Percentiles rank a stretch among this genome's conserved stretches.
Conservation (phyloP, 2,113 vertebrate genomes). For the Prionailurus bengalensis region DNA sequence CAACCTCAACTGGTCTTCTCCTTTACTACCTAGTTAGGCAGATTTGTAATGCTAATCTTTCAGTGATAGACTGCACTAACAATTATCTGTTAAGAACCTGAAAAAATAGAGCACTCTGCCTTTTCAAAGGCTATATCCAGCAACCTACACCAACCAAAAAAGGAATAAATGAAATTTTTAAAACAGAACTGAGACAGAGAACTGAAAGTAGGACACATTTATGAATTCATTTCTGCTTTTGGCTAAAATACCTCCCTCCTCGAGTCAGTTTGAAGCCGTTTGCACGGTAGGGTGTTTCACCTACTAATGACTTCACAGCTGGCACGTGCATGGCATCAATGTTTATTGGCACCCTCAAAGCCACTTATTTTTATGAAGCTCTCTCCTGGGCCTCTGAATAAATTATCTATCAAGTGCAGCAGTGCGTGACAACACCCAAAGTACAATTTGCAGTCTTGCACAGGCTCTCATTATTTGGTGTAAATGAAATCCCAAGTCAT, state of each 20-base stretch:
- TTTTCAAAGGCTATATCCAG: background rate
- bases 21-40: background rate
- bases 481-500: constrained; percentile 76
- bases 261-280: constrained; percentile 66
- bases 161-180: constrained; percentile 11
- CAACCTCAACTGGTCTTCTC: background rate
- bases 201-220: constrained; percentile 52
- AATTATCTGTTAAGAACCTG: background rate
- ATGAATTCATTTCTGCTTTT: constrained; percentile 78
- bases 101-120: background rate
- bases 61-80: background rate
- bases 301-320: constrained; percentile 76
- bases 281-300: constrained; percentile 73
- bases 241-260: constrained; percentile 60
- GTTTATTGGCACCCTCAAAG: constrained; percentile 75
- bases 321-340: constrained; percentile 67
- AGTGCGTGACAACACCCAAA: constrained; percentile 73
- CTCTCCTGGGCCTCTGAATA: constrained; percentile 73
- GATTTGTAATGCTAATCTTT: background rate
- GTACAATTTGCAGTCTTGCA: constrained; percentile 66
- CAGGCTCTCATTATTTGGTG: constrained; percentile 79
- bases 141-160: background rate
- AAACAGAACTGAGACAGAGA: constrained; percentile 27
- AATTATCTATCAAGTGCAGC: constrained; percentile 84
- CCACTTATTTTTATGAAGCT: constrained; percentile 83